Evolutionary conservation across 1,140 invertebrate species (phyloP).

Genomic region (Galendromus occidentalis): DNA sequence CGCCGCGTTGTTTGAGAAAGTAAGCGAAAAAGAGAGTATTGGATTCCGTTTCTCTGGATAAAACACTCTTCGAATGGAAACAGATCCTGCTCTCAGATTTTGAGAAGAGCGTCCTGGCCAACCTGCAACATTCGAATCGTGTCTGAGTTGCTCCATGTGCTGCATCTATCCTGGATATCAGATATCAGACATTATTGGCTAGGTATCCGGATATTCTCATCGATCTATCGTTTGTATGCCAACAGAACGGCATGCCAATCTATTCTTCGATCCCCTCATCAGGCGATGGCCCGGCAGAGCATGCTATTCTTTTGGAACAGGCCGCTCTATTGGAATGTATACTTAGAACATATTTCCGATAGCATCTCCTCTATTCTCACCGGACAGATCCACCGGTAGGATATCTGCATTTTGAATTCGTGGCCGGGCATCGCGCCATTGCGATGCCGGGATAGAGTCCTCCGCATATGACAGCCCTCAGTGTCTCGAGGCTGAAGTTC

Average conservation of each 20-base stretch:
- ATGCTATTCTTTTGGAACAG: not conserved
- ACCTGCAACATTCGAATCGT: not conserved
- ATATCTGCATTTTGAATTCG: not conserved
- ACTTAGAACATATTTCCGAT: too few species aligned
- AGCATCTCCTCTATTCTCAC: not conserved
- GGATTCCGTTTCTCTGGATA: not conserved
- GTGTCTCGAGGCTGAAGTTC: not conserved
- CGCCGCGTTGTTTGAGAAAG: not conserved
- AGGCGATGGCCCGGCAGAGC: not conserved
- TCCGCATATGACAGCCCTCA: not conserved
- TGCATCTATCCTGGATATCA: not conserved
- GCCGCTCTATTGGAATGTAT: too few species aligned
- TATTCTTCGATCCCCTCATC: not conserved
- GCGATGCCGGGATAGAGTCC: not conserved
- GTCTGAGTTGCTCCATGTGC: not conserved
- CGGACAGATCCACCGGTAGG: not conserved
- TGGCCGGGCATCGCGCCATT: not conserved
- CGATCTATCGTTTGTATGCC: not conserved
- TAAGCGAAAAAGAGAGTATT: not conserved
- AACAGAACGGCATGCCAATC: not conserved
- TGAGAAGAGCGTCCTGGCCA: not conserved
- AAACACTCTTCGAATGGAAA: slow-evolving; percentile 1
- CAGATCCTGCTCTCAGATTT: not conserved
- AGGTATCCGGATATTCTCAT: not conserved
- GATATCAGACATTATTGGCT: not conserved